Evolutionary conservation across 2,888 invertebrate genomes (phyloP).

Genomic region (Morinoia aosen): DNA sequence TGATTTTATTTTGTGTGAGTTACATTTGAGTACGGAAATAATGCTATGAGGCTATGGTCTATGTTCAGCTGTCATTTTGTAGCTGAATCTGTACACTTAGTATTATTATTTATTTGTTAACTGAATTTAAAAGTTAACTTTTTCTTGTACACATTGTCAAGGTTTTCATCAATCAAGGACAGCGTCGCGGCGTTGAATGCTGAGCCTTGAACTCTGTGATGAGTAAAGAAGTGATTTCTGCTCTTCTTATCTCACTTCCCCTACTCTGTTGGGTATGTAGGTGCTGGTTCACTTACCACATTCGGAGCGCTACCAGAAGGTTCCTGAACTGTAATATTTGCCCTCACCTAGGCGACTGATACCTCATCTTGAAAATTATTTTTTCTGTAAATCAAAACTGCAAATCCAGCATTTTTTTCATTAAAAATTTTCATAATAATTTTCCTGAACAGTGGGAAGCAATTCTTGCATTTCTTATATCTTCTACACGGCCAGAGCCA

Average conservation of each 20-base stretch:
- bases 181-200: not conserved
- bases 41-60: not conserved
- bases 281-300: too few species aligned
- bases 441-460: too few species aligned
- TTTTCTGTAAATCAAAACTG: too few species aligned
- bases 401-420: too few species aligned
- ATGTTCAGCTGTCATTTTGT: not conserved
- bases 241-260: not conserved
- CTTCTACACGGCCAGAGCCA: too few species aligned
- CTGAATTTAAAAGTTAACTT: not conserved
- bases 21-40: not conserved
- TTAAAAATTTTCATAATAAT: too few species aligned
- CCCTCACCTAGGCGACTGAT: too few species aligned
- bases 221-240: constrained; percentile 17
- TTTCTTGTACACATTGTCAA: constrained; percentile 10
- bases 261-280: not conserved
- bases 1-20: not conserved
- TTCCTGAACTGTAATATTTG: too few species aligned
- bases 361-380: too few species aligned
- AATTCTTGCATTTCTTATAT: too few species aligned
- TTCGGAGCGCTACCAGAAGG: too few species aligned
- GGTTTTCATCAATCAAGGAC: not conserved
- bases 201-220: not conserved
- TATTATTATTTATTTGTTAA: constrained; percentile 17
- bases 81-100: constrained; percentile 3